Evolutionary conservation across 1,140 invertebrate genomes (phyloP), one percentile per base, ranked within the genome.

Genomic region (Coelopa frigida): DNA sequence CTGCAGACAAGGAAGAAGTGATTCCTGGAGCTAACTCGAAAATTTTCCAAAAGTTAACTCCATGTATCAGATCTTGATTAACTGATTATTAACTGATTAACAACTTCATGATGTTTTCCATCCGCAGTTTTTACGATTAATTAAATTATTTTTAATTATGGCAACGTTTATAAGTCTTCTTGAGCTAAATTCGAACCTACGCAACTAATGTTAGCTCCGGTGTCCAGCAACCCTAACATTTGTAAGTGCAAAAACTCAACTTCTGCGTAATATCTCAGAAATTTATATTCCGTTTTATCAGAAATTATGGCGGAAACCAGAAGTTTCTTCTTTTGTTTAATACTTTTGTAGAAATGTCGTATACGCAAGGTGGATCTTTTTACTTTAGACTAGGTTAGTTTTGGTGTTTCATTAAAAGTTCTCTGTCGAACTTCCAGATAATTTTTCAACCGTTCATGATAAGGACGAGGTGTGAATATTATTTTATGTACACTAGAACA

Each of bases 181-280:
- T 44, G n/a, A 8, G 48, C 48, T 5, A 50, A 22, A 12, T 39
- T 17, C 14, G 43, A 18, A 22, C 48, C 37, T 10, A 50, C 20
- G 31, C 48, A 45, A n/a, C 43, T 46, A 15, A 46, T 29, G 35
- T 42, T 48, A 7, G 39, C 46, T 21, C 39, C 46, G 3, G 46
- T 42, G 26, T 48, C 39, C 5, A 48, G 7, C 8, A 36, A 31
- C 12, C n/a, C 39, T 11, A 43, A 36, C 24, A n/a, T 48, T 32
- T 42, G 21, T 14, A 21, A 48, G 15, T 36, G 14, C 43, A 43
- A 35, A 43, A 48, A 48, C 5, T 3, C 11, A 1, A 48, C n/a
- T 12, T 40, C 14, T 17, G 39, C 46, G 11, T 48, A 48, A 41
- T 23, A 21, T 31, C 38, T 17, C 10, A n/a, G n/a, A n/a, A n/a